phyloP scores from a whole-genome alignment of 2,888 invertebrate species.

The Mactromeris polynyma region DNA sequence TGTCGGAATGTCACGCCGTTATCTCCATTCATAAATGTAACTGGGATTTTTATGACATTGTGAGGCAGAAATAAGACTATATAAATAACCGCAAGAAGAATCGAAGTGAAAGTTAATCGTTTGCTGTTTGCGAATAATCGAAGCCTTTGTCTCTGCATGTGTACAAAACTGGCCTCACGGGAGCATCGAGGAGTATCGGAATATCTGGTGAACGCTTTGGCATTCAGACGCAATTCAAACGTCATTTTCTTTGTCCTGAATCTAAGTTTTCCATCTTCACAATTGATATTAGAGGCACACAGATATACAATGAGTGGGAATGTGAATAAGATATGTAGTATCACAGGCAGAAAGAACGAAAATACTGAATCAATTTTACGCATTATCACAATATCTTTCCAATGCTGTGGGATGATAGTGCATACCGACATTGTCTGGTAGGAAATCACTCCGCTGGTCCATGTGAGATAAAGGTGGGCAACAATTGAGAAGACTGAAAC shows the following conservation, averaged over 20 bases:
- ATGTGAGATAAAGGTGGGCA: slow-evolving; percentile 71
- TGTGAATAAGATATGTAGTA: slow-evolving; percentile 45
- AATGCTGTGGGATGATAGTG: slow-evolving; percentile 76
- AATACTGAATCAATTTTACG: slow-evolving; percentile 78
- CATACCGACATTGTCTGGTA: slow-evolving; percentile 58
- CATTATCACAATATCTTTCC: slow-evolving; percentile 72
- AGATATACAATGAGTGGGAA: slow-evolving; percentile 33
- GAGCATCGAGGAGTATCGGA: slow-evolving; percentile 38
- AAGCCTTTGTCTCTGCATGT: slow-evolving; percentile 34
- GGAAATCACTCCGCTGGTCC: slow-evolving; percentile 72
- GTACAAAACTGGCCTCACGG: not conserved
- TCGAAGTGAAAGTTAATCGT: slow-evolving; percentile 52
- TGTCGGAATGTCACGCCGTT: slow-evolving; percentile 59
- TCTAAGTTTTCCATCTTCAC: slow-evolving; percentile 47
- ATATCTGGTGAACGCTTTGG: slow-evolving; percentile 20
- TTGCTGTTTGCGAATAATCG: slow-evolving; percentile 44
- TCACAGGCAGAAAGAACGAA: slow-evolving; percentile 73
- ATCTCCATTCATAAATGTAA: slow-evolving; percentile 61
- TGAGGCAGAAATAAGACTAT: slow-evolving; percentile 70
- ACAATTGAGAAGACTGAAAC: slow-evolving; percentile 72
- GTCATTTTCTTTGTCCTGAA: slow-evolving; percentile 49
- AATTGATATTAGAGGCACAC: slow-evolving; percentile 43
- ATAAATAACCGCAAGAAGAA: slow-evolving; percentile 59
- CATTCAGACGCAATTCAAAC: slow-evolving; percentile 58
- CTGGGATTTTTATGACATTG: slow-evolving; percentile 66